phyloP scores from a whole-genome alignment of 2,888 invertebrate species.

The Drosophila pseudotalamancana region DNA sequence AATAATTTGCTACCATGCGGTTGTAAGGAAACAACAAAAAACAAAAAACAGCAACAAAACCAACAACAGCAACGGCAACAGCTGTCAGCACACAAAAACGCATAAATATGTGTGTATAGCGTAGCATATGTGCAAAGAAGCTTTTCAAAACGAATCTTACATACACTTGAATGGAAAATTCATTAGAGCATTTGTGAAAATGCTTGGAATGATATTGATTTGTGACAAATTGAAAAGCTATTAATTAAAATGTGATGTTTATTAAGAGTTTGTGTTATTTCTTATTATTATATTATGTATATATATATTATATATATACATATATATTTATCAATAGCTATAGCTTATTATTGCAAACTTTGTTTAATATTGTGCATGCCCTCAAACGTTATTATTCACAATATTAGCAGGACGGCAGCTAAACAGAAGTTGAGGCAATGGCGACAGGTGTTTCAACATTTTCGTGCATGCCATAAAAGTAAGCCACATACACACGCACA shows the following conservation, averaged over 20 bases:
- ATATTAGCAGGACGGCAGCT: constrained; percentile 8
- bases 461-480: constrained; percentile 69
- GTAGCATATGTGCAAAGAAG: neutral
- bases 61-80: constrained; percentile 23
- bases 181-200: too few species aligned
- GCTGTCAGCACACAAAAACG: constrained; percentile 28
- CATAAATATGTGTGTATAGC: neutral
- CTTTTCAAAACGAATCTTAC: neutral
- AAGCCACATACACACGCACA: constrained; percentile 19
- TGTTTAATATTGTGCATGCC: neutral
- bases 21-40: constrained; percentile 51
- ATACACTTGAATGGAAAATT: constrained; percentile 7
- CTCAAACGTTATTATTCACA: neutral
- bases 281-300: too few species aligned
- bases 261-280: too few species aligned
- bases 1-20: constrained; percentile 75
- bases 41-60: constrained; percentile 13
- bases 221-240: too few species aligned
- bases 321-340: too few species aligned
- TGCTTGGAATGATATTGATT: too few species aligned
- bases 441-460: constrained; percentile 75
- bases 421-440: constrained; percentile 36
- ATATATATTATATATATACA: too few species aligned
- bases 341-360: too few species aligned
- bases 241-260: too few species aligned